phyloP scores from a whole-genome alignment of 2,888 invertebrate genomes.

The Macrophya alboannulata region DNA sequence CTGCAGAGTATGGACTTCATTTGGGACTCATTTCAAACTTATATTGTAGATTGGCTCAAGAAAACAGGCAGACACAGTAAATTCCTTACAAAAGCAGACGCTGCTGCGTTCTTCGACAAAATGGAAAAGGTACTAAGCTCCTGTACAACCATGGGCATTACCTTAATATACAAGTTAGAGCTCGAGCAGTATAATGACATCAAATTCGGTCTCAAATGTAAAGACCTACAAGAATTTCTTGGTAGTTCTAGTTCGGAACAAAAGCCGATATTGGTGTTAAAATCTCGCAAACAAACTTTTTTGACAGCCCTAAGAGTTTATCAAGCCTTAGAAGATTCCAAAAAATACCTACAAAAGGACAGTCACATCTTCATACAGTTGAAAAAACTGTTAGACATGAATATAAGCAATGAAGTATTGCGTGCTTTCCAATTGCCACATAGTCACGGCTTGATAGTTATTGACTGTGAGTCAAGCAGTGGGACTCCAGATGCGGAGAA shows the following conservation, averaged over 20 bases:
- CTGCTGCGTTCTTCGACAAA: background rate
- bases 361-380: slow-evolving; percentile 1
- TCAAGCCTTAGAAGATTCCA: background rate
- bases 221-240: background rate
- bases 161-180: background rate
- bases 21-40: background rate
- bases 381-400: background rate
- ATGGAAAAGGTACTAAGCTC: background rate
- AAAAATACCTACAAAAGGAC: background rate
- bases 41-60: background rate
- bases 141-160: background rate
- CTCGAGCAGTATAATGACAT: background rate
- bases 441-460: background rate
- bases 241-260: background rate
- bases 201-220: background rate
- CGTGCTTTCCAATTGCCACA: background rate
- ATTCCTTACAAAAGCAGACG: slow-evolving; percentile 6
- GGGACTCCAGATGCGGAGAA: background rate
- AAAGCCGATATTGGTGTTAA: background rate
- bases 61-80: background rate
- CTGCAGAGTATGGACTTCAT: background rate
- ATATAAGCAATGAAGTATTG: background rate
- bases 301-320: background rate
- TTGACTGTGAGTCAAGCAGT: background rate
- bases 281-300: background rate